Base-by-base conservation (phyloP, 1,140 invertebrate genomes). In the Drosophila prosaltans region DNA sequence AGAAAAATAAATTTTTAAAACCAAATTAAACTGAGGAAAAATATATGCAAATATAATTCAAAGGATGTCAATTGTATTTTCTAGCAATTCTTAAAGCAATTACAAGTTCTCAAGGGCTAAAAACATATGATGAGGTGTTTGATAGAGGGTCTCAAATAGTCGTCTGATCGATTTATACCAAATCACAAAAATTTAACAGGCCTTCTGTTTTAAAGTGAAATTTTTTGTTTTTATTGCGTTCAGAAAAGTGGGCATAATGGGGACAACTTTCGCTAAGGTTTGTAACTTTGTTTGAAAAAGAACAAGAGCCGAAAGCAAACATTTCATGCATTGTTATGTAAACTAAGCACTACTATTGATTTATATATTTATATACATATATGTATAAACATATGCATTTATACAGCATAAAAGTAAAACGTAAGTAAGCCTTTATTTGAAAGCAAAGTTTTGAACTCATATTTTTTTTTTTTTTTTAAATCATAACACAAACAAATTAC, bases 291-390 rank as follows among this genome's bases (percentile, higher is more conserved):
- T 63, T 30, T 30, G n/a, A 28, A 48, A 63, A 64, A 45, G 40
- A 64, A 48, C 59, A 61, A 61, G 36, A 39, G 40, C 21, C 9
- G 40, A 61, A 61, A 40, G 40, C 24, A 60, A 55, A 60, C 60
- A 55, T 76, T 72, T 62, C 45, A 68, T 64, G 48, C 73, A 78
- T 78, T 78, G 67, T 75, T 72, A 78, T 78, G 63, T 51, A 78
- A 78, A 78, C 21, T 51, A 51, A 30, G 28, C 28, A 48, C 16
- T n/a, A 16, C 16, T n/a, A 48, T 24, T 24, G 45, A 48, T 48
- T 48, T 48, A 48, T 48, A 24, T 48, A 48, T 40, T 40, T 9
- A 40, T 30, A 30, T 30, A 30, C 28, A 30, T 30, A 30, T 40
- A 3, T 40, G 11, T 40, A 40, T 11, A 2, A 11, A 40, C 10